These are phyloP conservation scores for Ceratothoa steindachneri DNA, from an alignment of 2,888 invertebrate genomes.

Conservation along the genomic window DNA sequence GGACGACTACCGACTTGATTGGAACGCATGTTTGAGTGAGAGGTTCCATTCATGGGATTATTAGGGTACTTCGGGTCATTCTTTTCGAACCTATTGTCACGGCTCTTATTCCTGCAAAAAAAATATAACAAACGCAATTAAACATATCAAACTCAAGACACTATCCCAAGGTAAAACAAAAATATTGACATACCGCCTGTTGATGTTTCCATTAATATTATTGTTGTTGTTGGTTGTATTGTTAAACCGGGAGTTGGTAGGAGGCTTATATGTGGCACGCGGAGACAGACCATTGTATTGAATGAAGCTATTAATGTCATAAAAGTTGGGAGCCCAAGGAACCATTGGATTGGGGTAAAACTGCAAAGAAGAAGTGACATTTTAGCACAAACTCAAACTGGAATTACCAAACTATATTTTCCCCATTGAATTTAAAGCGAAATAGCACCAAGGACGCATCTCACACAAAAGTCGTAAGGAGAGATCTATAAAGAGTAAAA, in stretches of 20 bases:
- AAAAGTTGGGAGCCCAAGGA: slow-evolving; percentile 48
- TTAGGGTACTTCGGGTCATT: background rate
- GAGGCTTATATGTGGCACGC: slow-evolving; percentile 62
- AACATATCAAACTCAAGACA: background rate
- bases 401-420: too few relatives aligned
- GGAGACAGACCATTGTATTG: slow-evolving; percentile 69
- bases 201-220: slow-evolving; percentile 54
- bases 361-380: slow-evolving; percentile 47
- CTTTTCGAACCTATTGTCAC: background rate
- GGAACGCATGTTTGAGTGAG: slow-evolving; percentile 1
- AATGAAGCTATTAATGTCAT: slow-evolving; percentile 62
- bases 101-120: background rate
- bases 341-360: slow-evolving; percentile 49
- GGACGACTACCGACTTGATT: background rate
- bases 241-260: slow-evolving; percentile 52
- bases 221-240: slow-evolving; percentile 47
- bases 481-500: too few relatives aligned
- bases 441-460: too few relatives aligned
- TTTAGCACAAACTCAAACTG: too few relatives aligned
- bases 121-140: too few relatives aligned
- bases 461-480: too few relatives aligned
- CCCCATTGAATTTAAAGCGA: too few relatives aligned
- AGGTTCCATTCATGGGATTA: background rate
- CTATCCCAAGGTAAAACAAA: background rate
- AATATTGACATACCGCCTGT: slow-evolving; percentile 52